Percentiles rank a stretch among this genome's conserved stretches.
Evolutionary conservation across 2,888 invertebrate genomes (phyloP).

Genomic region (Chymomyza procnemis): DNA sequence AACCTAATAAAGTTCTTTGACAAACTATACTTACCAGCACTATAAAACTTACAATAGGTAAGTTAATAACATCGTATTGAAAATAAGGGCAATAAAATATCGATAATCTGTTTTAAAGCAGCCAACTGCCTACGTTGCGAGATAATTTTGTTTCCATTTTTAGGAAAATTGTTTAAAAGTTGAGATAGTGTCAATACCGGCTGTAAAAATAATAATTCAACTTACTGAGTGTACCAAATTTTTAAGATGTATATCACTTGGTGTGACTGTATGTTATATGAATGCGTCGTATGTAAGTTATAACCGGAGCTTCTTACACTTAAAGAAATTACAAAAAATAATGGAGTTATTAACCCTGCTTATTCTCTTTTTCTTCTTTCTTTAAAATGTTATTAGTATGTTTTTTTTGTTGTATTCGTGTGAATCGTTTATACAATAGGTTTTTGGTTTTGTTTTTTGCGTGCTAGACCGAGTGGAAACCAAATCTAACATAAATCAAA

Average conservation of each 20-base stretch:
- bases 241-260: too few relatives aligned
- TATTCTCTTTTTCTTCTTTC: slow-evolving; percentile 40
- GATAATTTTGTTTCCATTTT: too few relatives aligned
- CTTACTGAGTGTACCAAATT: too few relatives aligned
- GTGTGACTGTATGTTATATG: slow-evolving; percentile 6
- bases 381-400: too few relatives aligned
- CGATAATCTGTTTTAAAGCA: too few relatives aligned
- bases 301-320: slow-evolving; percentile 18
- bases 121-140: too few relatives aligned
- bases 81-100: too few relatives aligned
- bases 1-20: slow-evolving; percentile 9
- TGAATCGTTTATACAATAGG: slow-evolving; percentile 3
- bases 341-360: slow-evolving; percentile 9
- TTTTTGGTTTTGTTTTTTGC: slow-evolving; percentile 72
- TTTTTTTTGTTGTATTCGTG: slow-evolving; percentile 10
- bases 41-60: not conserved
- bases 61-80: too few relatives aligned
- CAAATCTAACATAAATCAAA: slow-evolving; percentile 83
- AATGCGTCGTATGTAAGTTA: not conserved
- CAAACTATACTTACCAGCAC: not conserved
- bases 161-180: too few relatives aligned
- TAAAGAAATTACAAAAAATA: slow-evolving; percentile 14
- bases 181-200: too few relatives aligned
- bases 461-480: slow-evolving; percentile 86
- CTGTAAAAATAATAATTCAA: too few relatives aligned